These are phyloP conservation scores for Sepioteuthis lessoniana DNA, from an alignment of 2,888 invertebrate species.

Conservation along the genomic window DNA sequence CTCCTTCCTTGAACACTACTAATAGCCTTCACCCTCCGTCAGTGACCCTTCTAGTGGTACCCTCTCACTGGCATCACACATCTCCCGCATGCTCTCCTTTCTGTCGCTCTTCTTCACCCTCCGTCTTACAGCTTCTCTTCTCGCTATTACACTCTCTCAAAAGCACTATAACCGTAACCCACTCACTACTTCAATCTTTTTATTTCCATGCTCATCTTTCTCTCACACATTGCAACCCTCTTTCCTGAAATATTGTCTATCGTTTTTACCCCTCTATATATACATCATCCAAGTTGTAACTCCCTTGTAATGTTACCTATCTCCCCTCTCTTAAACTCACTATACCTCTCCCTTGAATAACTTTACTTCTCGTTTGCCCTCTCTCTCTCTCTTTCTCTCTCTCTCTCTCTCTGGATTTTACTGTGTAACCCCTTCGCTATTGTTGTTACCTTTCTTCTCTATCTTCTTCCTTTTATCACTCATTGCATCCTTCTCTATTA, in stretches of 20 bases:
- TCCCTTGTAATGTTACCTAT: too few relatives aligned
- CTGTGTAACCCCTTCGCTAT: neutral
- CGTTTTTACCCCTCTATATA: neutral
- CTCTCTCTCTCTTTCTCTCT: neutral
- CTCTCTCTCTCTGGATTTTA: neutral
- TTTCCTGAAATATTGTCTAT: neutral
- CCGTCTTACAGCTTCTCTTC: neutral
- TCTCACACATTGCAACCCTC: neutral
- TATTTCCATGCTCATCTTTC: neutral
- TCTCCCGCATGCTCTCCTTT: constrained; percentile 21
- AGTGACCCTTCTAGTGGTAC: neutral
- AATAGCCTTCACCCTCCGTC: neutral
- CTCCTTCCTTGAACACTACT: neutral
- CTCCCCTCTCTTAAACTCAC: neutral
- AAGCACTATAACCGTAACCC: neutral
- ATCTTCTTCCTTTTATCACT: neutral
- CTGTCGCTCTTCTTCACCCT: neutral
- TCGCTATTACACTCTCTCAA: neutral
- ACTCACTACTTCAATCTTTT: neutral
- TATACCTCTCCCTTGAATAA: neutral
- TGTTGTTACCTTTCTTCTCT: neutral
- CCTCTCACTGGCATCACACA: neutral
- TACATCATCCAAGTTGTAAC: neutral
- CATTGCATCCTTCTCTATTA: constrained; percentile 17
- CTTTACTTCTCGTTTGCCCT: neutral